Percentiles rank a stretch among this genome's conserved stretches.
Evolutionary conservation across 1,140 invertebrate species (phyloP).

Genomic region (Kradibia gibbosae): DNA sequence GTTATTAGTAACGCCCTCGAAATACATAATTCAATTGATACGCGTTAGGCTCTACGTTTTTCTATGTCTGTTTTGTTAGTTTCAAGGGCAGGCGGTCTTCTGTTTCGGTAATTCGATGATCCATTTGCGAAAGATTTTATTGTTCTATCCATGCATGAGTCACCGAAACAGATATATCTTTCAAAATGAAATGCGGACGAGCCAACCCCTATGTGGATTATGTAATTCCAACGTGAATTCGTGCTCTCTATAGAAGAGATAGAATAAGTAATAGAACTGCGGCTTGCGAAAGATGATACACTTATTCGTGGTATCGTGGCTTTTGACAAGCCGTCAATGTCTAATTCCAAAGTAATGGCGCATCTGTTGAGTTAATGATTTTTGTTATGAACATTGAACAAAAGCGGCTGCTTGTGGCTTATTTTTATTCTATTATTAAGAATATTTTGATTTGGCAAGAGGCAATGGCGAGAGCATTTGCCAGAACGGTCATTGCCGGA

Average conservation of each 20-base stretch:
- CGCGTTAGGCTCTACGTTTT: background rate
- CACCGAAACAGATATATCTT: background rate
- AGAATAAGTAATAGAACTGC: slow-evolving; percentile 31
- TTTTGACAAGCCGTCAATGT: background rate
- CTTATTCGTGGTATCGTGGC: slow-evolving; percentile 17
- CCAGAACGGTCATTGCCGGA: no score
- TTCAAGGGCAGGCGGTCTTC: background rate
- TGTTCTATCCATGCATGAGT: background rate
- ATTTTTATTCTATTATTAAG: no score
- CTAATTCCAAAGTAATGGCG: slow-evolving; percentile 7
- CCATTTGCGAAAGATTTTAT: slow-evolving; percentile 19
- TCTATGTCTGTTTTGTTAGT: background rate
- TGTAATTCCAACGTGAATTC: slow-evolving; percentile 36
- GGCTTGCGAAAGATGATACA: slow-evolving; percentile 31
- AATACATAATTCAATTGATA: no score
- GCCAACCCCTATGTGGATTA: slow-evolving; percentile 11
- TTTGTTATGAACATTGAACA: background rate
- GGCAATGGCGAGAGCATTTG: no score
- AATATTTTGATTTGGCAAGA: no score
- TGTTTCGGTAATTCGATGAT: background rate
- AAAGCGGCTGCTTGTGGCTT: no score
- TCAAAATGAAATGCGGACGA: background rate
- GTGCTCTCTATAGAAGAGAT: slow-evolving; percentile 27
- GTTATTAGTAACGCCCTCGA: no score
- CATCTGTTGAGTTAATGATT: slow-evolving; percentile 19